Evolutionary conservation across 2,888 invertebrate genomes (phyloP).

Genomic region (Meghimatium bilineatum): DNA sequence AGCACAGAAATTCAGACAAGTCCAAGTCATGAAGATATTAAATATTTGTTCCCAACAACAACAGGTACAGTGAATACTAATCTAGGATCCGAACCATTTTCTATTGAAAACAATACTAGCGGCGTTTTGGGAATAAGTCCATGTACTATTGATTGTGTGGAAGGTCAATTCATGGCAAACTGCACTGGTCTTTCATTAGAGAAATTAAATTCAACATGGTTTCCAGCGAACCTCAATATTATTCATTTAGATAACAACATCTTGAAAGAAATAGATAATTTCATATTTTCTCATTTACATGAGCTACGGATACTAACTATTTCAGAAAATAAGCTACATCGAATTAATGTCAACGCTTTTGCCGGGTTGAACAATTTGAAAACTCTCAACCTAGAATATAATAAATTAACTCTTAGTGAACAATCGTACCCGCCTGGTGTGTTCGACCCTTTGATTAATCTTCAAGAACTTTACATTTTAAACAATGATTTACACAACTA

Average conservation of each 20-base stretch:
- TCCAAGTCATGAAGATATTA: no score
- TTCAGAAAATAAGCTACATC: neutral
- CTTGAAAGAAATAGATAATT: neutral
- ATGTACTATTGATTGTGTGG: neutral
- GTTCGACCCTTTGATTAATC: neutral
- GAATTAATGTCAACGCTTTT: neutral
- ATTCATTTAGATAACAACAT: constrained; percentile 6
- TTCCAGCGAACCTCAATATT: neutral
- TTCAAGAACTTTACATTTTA: neutral
- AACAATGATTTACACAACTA: neutral
- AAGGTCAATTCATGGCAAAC: neutral
- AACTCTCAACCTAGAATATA: neutral
- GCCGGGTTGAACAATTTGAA: neutral
- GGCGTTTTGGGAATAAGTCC: neutral
- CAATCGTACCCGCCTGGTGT: neutral
- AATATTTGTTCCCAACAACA: no score
- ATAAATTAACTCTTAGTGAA: neutral
- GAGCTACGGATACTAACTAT: neutral
- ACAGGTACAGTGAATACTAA: no score
- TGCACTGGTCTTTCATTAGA: neutral
- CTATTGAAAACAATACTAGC: no score
- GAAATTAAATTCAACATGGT: neutral
- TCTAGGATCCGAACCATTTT: no score
- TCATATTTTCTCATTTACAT: neutral
- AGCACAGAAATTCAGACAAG: no score